A percentile compares a stretch with the other conserved stretches of the same genome.
phyloP scores from a whole-genome alignment of 2,888 invertebrate genomes.

The Pristionchus arcanus region DNA sequence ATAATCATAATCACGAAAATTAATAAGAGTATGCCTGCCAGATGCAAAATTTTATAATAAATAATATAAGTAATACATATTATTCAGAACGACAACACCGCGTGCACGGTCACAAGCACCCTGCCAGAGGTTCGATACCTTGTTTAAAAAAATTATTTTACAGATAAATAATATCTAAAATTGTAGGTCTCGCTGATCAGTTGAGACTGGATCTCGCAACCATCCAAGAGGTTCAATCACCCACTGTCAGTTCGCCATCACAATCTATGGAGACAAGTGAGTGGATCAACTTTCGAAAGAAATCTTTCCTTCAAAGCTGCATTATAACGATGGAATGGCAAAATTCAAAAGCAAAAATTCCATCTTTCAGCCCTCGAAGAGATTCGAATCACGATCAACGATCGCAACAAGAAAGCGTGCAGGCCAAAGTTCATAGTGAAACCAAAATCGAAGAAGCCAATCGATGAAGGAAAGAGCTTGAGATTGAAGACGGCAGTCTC shows the following conservation, averaged over 20 bases:
- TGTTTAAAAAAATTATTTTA: not conserved
- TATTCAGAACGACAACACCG: slow-evolving; percentile 47
- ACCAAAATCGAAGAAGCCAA: slow-evolving; percentile 63
- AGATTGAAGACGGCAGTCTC: slow-evolving; percentile 78
- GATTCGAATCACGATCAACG: slow-evolving; percentile 72
- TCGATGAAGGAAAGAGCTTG: slow-evolving; percentile 63
- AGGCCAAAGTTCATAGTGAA: slow-evolving; percentile 78
- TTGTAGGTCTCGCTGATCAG: slow-evolving; percentile 31
- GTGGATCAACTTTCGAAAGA: not conserved
- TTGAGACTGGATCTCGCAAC: slow-evolving; percentile 15
- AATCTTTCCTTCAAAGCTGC: not conserved
- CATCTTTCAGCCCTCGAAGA: slow-evolving; percentile 70
- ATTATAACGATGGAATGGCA: too few species aligned
- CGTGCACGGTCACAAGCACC: slow-evolving; percentile 15
- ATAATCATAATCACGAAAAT: too few species aligned
- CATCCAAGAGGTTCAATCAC: slow-evolving; percentile 6
- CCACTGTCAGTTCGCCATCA: slow-evolving; percentile 40
- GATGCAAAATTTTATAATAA: too few species aligned
- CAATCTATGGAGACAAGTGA: slow-evolving; percentile 38
- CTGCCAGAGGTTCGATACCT: not conserved
- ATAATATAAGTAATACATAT: not conserved
- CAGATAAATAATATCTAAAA: not conserved
- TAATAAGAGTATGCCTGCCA: too few species aligned
- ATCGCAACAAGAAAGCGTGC: slow-evolving; percentile 70
- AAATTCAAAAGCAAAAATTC: not conserved